Base-by-base conservation (phyloP, 1,140 invertebrate species). In the Protaetia brevitarsis region DNA sequence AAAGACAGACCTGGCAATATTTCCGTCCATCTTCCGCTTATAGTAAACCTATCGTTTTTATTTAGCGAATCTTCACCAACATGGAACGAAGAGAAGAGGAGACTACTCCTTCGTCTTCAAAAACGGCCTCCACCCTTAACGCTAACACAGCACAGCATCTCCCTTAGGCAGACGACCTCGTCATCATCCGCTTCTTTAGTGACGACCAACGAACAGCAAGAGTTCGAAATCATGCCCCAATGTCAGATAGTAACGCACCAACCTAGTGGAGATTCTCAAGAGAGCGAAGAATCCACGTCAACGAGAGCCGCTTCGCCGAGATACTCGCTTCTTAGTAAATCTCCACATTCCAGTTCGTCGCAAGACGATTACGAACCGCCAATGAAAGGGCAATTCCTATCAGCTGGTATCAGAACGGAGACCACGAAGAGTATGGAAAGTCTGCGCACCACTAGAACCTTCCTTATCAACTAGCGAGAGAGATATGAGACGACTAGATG, bases 341-440 rank as follows among this genome's bases (percentile, higher is more conserved):
- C 86, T 66, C 86, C 87, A 0, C 85, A 88, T 63, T 88, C 87
- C 0, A 88, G 87, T 69, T 88, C 86, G 10, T 88, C 86, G 45
- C 87, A 88, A 72, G 87, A 89, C 71, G 87, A 89, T 58, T 87
- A 87, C 68, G 60, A 37, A 19, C 70, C 76, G 3, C 81, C 85
- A 67, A 77, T 81, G 21, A 82, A 82, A 29, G 83, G 83, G 4
- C 85, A 87, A 41, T 85, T 85, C 68, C 73, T 89, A 34, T 82
- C 84, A 0, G 81, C 85, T 0, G 81, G 81, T 1, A 69, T 71
- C 1, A 76, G 84, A 19, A 85, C 86, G 1, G 85, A 88, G 68
- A 84, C 82, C 0, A 84, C 86, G 5, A 83, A 85, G 58, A 89
- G 88, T 0, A 89, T 89, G 87, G 88, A 90, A 70, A 87, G 86